Conservation (phyloP, 2,888 invertebrate species). For the Lacanobia oleracea region DNA sequence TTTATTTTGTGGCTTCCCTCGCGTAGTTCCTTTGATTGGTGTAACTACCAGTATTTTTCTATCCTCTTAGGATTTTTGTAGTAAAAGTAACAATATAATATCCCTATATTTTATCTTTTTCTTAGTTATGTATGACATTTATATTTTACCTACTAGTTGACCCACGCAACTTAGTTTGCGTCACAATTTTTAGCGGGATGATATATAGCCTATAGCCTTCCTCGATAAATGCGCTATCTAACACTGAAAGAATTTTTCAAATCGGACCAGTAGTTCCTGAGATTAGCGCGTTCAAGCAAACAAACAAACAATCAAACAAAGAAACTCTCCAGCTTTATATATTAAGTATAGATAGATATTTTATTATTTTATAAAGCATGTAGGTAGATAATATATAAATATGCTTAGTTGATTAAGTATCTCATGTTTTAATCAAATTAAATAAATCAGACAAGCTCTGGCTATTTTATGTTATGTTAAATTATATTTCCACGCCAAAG, state of each 20-base stretch:
- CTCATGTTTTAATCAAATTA: not conserved
- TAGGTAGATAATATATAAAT: not conserved
- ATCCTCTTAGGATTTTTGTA: not conserved
- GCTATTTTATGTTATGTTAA: slow-evolving; percentile 2
- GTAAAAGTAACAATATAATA: not conserved
- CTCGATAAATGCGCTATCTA: too few species aligned
- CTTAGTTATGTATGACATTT: not conserved
- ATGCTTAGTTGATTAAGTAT: not conserved
- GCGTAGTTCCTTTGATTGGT: not conserved
- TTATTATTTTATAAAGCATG: too few species aligned
- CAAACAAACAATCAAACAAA: too few species aligned
- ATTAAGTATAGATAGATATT: too few species aligned
- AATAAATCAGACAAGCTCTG: not conserved
- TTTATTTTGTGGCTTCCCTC: slow-evolving; percentile 5
- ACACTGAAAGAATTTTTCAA: too few species aligned
- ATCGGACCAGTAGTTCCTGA: too few species aligned
- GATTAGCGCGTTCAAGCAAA: too few species aligned
- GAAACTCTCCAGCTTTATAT: too few species aligned
- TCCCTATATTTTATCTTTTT: not conserved
- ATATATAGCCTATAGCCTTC: too few species aligned
- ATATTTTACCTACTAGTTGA: too few species aligned
- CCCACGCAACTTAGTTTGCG: too few species aligned
- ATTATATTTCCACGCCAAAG: slow-evolving; percentile 26
- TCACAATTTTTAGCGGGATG: too few species aligned
- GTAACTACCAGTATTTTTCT: not conserved